Conservation (phyloP, 2,888 invertebrate species). For the Oegoconia quadripuncta region DNA sequence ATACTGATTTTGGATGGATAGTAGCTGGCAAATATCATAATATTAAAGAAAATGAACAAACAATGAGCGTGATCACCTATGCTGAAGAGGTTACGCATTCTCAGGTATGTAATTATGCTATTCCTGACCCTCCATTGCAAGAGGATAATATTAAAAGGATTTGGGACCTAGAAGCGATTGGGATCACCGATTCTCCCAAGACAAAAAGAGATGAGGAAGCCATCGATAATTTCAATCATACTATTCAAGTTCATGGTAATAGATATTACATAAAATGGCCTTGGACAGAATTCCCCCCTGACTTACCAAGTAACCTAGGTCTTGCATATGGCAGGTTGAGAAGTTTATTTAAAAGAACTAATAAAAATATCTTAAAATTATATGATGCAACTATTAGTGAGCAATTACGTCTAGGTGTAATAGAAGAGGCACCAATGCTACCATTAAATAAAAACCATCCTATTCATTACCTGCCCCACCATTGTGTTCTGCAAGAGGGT, state of each 20-base stretch:
- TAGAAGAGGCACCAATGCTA: background rate
- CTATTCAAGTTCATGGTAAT: constrained; percentile 8
- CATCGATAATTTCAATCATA: constrained; percentile 10
- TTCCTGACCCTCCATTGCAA: no score
- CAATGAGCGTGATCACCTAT: no score
- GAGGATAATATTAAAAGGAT: no score
- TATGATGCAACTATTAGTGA: background rate
- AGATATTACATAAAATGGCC: constrained; percentile 21
- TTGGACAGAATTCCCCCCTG: constrained; percentile 17
- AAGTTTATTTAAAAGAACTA: constrained; percentile 11
- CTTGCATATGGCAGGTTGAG: constrained; percentile 16
- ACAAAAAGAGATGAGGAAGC: constrained; percentile 2
- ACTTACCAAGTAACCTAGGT: constrained; percentile 16
- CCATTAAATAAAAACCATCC: background rate
- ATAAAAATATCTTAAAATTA: no score
- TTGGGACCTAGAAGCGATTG: constrained; percentile 4
- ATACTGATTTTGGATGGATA: no score
- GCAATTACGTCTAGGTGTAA: background rate
- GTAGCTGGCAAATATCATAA: no score
- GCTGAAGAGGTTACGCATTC: no score
- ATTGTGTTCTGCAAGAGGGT: background rate
- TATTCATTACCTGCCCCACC: background rate
- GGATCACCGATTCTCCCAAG: constrained; percentile 6
- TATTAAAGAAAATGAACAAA: no score
- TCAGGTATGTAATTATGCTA: no score